Conservation (phyloP, 2,113 vertebrate species). For the Barbus barbus region DNA sequence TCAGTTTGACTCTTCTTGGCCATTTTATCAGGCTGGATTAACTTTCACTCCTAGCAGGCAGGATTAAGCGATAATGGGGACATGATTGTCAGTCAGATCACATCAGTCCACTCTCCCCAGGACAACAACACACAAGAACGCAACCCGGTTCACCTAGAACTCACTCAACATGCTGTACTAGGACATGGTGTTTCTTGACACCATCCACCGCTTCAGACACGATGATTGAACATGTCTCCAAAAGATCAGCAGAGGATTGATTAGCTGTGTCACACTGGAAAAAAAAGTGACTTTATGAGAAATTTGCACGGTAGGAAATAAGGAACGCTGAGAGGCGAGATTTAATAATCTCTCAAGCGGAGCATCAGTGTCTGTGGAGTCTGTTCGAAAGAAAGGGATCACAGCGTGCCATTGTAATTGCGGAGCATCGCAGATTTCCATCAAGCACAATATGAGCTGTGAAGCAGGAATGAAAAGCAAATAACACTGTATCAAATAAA, state of each 20-base stretch:
- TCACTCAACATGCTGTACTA: neutral
- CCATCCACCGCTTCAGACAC: neutral
- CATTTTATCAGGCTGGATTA: no score
- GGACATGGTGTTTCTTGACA: neutral
- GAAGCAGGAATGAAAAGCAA: slow-evolving; percentile 48
- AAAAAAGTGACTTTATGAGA: slow-evolving; percentile 31
- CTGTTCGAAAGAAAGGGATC: slow-evolving; percentile 32
- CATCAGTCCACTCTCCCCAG: slow-evolving; percentile 60
- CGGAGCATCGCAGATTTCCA: slow-evolving; percentile 45
- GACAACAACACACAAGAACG: slow-evolving; percentile 74
- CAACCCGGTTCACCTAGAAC: slow-evolving; percentile 35
- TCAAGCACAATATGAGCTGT: slow-evolving; percentile 50
- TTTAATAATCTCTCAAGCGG: slow-evolving; percentile 45
- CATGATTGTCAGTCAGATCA: slow-evolving; percentile 71
- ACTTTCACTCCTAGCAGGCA: slow-evolving; percentile 57
- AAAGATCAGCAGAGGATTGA: slow-evolving; percentile 65
- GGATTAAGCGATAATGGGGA: slow-evolving; percentile 64
- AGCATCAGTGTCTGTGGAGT: neutral
- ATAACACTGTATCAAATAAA: slow-evolving; percentile 47
- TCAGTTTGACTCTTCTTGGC: slow-evolving; percentile 9
- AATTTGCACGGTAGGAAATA: slow-evolving; percentile 17
- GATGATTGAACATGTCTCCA: slow-evolving; percentile 61
- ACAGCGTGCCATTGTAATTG: slow-evolving; percentile 36
- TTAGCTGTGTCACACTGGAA: slow-evolving; percentile 57
- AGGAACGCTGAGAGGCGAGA: slow-evolving; percentile 14